A percentile compares a stretch with the other conserved stretches of the same genome.
These are phyloP conservation scores for Keiferia lycopersicella DNA, from an alignment of 2,888 invertebrate species.

Conservation along the genomic window DNA sequence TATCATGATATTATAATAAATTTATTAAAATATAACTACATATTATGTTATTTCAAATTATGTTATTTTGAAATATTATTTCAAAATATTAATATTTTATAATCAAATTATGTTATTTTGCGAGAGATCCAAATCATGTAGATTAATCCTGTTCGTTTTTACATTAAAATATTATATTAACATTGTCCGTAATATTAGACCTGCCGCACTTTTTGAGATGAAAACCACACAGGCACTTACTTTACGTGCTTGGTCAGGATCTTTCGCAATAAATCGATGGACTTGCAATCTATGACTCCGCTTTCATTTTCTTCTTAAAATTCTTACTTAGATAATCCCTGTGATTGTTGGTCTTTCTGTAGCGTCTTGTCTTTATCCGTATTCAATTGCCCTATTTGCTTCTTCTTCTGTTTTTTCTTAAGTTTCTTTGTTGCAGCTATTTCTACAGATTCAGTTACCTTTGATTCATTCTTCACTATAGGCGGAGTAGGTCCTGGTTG, in stretches of 20 bases:
- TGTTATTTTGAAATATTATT: no score
- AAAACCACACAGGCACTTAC: no score
- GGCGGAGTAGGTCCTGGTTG: conserved; percentile 30
- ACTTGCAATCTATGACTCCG: background rate
- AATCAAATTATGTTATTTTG: no score
- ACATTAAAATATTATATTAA: background rate
- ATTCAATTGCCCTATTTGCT: conserved; percentile 63
- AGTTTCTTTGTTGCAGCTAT: conserved; percentile 58
- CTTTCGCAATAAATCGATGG: background rate
- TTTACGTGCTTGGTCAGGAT: background rate
- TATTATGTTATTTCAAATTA: background rate
- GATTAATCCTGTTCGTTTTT: background rate
- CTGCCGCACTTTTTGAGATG: no score
- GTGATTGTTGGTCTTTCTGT: conserved; percentile 29
- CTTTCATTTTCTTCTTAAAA: conserved; percentile 45
- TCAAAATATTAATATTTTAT: no score
- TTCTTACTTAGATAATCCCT: conserved; percentile 48
- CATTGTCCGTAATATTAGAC: no score
- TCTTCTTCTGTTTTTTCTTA: conserved; percentile 61
- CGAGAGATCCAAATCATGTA: background rate
- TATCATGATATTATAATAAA: background rate
- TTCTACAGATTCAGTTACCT: conserved; percentile 55
- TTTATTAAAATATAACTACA: conserved; percentile 17
- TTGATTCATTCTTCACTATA: conserved; percentile 41
- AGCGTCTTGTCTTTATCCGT: conserved; percentile 42